Percentiles rank a stretch among this genome's conserved stretches.
These are phyloP conservation scores for Caenorhabditis briggsae DNA, from an alignment of 1,140 invertebrate genomes.

Conservation along the genomic window DNA sequence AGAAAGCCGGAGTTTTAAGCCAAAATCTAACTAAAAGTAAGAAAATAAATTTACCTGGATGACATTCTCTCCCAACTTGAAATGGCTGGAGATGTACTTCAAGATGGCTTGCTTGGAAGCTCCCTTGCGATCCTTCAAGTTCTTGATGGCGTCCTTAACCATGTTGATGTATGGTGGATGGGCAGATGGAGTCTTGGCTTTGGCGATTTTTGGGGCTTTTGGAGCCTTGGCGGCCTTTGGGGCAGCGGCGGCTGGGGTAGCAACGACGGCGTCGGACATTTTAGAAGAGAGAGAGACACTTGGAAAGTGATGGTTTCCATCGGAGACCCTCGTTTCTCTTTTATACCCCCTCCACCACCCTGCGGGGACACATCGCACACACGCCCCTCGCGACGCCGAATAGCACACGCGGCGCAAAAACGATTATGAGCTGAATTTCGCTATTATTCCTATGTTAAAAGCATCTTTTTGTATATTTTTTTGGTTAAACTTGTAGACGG, in stretches of 20 bases:
- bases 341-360: not conserved
- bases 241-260: not conserved
- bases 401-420: not conserved
- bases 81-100: conserved; percentile 58
- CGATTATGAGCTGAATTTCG: too few species aligned
- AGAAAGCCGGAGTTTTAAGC: too few species aligned
- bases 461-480: too few species aligned
- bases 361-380: conserved; percentile 9
- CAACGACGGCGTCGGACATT: conserved; percentile 16
- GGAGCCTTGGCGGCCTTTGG: conserved; percentile 1
- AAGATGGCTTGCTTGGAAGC: conserved; percentile 47
- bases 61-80: conserved; percentile 52
- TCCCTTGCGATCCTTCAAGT: conserved; percentile 56
- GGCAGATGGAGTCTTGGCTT: not conserved
- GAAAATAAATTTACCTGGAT: conserved; percentile 3
- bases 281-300: not conserved
- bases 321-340: too few species aligned
- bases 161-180: conserved; percentile 47
- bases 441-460: too few species aligned
- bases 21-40: too few species aligned
- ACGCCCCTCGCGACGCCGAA: not conserved
- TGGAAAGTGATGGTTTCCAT: conserved; percentile 8
- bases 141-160: conserved; percentile 39
- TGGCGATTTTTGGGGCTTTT: not conserved
- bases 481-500: too few species aligned